Conservation (phyloP, 53 echinoderm and acorn worm genomes). For the Patiria pectinifera region DNA sequence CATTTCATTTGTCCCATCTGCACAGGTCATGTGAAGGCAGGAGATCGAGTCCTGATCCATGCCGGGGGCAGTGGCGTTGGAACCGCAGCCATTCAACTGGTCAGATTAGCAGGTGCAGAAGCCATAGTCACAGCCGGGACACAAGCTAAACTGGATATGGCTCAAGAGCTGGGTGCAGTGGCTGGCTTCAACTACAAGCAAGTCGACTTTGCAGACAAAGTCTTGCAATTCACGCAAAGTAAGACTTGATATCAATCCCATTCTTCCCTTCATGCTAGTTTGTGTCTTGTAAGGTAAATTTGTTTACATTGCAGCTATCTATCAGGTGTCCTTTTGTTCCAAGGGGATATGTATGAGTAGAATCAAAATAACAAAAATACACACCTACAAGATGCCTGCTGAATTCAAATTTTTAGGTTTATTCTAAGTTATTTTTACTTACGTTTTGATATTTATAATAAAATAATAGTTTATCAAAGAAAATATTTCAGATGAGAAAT, state of each 20-base stretch:
- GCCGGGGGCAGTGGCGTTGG: conserved; percentile 95
- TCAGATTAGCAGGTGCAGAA: conserved; percentile 73
- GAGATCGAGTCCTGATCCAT: conserved; percentile 83
- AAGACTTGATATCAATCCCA: not conserved
- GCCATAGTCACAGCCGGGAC: conserved; percentile 94
- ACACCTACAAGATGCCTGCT: too few species aligned
- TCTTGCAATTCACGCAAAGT: conserved; percentile 86
- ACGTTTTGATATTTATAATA: too few species aligned
- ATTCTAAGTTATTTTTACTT: too few species aligned
- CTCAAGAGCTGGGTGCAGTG: conserved; percentile 78
- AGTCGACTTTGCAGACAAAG: conserved; percentile 81
- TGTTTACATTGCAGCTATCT: too few species aligned
- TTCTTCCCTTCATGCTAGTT: too few species aligned
- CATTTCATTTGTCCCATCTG: not conserved
- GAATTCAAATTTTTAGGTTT: too few species aligned
- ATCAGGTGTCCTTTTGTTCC: too few species aligned
- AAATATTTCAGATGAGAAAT: too few species aligned
- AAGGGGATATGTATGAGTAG: too few species aligned
- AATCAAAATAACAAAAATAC: too few species aligned
- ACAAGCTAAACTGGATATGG: conserved; percentile 76
- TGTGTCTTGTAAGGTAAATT: too few species aligned
- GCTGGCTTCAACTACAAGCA: conserved; percentile 93
- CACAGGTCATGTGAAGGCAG: conserved; percentile 64
- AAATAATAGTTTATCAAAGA: too few species aligned
- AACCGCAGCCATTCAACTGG: conserved; percentile 88